A percentile compares a stretch with the other conserved stretches of the same genome.
Conservation (phyloP, 2,797 vertebrate species). For the Zenarchopterus dispar region DNA sequence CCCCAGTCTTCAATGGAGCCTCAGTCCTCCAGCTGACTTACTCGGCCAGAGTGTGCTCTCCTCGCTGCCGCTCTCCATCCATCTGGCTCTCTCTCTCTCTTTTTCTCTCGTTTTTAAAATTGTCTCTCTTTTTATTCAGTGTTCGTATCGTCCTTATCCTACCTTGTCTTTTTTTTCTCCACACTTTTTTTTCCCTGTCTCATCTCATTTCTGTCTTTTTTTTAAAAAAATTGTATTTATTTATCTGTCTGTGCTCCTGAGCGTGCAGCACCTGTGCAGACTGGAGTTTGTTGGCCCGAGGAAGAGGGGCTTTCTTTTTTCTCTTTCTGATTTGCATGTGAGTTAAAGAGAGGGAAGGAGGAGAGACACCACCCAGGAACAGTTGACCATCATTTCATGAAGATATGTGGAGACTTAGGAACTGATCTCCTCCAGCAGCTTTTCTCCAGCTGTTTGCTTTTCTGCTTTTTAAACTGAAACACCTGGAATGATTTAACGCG, state of each 20-base stretch:
- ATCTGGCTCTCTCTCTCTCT: conserved; percentile 44
- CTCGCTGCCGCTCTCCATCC: conserved; percentile 63
- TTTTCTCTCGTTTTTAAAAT: conserved; percentile 25
- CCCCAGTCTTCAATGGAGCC: conserved; percentile 82
- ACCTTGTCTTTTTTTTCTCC: conserved; percentile 7
- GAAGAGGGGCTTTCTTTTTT: conserved; percentile 27
- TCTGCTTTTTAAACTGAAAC: conserved; percentile 31
- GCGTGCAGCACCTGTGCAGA: conserved; percentile 68
- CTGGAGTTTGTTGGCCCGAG: conserved; percentile 67
- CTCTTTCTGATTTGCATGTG: conserved; percentile 18
- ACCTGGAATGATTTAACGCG: conserved; percentile 89
- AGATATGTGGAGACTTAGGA: conserved; percentile 75
- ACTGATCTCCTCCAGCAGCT: conserved; percentile 68
- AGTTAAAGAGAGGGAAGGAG: conserved; percentile 52
- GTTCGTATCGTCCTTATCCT: conserved; percentile 18
- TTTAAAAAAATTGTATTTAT: conserved; percentile 16
- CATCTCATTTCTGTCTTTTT: neutral
- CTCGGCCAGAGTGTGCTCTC: conserved; percentile 67
- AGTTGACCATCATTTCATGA: conserved; percentile 59
- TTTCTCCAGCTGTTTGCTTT: conserved; percentile 53
- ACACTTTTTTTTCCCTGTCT: neutral
- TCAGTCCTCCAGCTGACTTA: conserved; percentile 71
- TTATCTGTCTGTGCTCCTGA: conserved; percentile 29
- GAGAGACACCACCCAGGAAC: conserved; percentile 65
- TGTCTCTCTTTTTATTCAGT: conserved; percentile 11